A percentile compares a stretch with the other conserved stretches of the same genome.
These are phyloP conservation scores for Nothoprocta perdicaria DNA, from an alignment of 2,113 vertebrate species.

Conservation along the genomic window DNA sequence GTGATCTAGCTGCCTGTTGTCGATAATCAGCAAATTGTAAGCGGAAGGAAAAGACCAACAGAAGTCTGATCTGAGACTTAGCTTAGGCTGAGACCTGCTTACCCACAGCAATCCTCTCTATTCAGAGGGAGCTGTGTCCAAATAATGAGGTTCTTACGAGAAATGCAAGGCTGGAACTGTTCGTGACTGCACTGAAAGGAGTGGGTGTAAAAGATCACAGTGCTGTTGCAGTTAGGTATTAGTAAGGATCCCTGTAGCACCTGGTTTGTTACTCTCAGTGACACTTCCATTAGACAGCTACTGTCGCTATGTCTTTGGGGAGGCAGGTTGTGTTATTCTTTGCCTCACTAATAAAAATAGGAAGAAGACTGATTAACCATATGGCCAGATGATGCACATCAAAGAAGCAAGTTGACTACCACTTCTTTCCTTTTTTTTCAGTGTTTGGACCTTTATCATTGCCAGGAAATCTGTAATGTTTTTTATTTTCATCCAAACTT, in stretches of 20 bases:
- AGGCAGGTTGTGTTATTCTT: background rate
- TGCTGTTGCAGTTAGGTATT: background rate
- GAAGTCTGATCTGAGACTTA: background rate
- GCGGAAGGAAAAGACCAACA: background rate
- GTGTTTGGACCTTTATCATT: background rate
- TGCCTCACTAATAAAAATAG: background rate
- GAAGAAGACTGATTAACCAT: background rate
- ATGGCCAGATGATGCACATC: background rate
- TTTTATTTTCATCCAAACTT: background rate
- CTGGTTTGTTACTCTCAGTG: background rate
- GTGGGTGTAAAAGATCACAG: background rate
- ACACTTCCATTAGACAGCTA: background rate
- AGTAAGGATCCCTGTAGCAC: background rate
- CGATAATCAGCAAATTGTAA: background rate
- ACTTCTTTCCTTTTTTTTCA: background rate
- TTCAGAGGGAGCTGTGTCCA: background rate
- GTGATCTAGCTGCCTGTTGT: background rate
- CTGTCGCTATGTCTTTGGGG: background rate
- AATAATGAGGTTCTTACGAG: background rate
- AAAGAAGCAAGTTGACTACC: background rate
- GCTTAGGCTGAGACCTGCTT: background rate
- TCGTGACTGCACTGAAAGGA: background rate
- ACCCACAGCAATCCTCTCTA: background rate
- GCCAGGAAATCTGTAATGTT: background rate
- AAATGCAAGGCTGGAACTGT: background rate